These are phyloP conservation scores for Holothuria glaberrima DNA, from an alignment of 35 echinoderm and acorn worm species.

Conservation along the genomic window DNA sequence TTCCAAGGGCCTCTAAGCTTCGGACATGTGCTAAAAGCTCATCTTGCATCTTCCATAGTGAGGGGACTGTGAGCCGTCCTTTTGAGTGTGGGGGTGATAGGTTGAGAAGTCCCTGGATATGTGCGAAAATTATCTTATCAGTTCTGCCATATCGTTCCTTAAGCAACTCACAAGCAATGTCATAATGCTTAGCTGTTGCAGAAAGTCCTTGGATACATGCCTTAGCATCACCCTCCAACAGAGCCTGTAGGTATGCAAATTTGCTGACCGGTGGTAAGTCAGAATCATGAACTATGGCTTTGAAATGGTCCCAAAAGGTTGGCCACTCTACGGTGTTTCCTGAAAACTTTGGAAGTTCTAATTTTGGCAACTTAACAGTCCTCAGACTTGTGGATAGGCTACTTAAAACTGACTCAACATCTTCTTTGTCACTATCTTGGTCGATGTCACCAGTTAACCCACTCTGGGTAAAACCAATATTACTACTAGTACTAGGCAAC, in stretches of 20 bases:
- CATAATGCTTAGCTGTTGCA: neutral
- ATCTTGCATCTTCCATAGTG: conserved; percentile 15
- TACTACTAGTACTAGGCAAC: too few species aligned
- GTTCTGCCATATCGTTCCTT: conserved; percentile 15
- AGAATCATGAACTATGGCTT: conserved; percentile 1
- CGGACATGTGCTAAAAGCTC: neutral
- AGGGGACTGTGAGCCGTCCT: neutral
- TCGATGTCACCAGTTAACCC: neutral
- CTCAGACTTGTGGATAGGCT: neutral
- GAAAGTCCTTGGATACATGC: neutral
- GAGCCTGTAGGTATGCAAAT: conserved; percentile 14
- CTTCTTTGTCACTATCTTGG: neutral
- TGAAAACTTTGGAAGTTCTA: conserved; percentile 46
- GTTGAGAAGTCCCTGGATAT: conserved; percentile 43
- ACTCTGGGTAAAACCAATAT: neutral
- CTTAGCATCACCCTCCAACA: conserved; percentile 5
- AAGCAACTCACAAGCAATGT: neutral
- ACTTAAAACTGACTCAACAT: neutral
- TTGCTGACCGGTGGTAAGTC: conserved; percentile 17
- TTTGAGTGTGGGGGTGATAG: neutral
- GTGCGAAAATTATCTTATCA: conserved; percentile 37
- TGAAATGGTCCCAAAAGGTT: conserved; percentile 43
- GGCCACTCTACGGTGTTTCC: conserved; percentile 29
- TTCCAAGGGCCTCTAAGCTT: conserved; percentile 26
- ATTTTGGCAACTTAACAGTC: conserved; percentile 24